These are phyloP conservation scores for Coenonympha glycerion DNA, from an alignment of 2,888 invertebrate species.

Conservation along the genomic window DNA sequence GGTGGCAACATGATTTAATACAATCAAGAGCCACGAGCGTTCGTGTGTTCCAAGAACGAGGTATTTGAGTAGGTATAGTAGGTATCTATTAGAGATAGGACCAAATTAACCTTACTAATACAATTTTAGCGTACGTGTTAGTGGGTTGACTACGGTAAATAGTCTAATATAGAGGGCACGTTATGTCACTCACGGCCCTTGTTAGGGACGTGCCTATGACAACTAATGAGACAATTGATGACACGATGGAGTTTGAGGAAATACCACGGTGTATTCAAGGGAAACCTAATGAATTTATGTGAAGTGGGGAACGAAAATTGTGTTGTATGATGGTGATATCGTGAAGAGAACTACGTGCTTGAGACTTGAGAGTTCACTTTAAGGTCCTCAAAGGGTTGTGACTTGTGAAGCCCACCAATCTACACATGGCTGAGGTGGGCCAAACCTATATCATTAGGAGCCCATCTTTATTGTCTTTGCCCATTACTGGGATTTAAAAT, in stretches of 20 bases:
- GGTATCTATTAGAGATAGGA: not conserved
- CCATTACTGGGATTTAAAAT: too few species aligned
- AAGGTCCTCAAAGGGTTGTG: too few species aligned
- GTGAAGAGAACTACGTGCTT: too few species aligned
- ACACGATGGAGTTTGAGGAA: not conserved
- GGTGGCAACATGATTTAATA: too few species aligned
- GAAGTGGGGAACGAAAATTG: not conserved
- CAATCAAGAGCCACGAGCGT: too few species aligned
- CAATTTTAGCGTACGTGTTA: conserved; percentile 9
- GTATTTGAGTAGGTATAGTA: too few species aligned
- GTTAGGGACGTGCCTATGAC: conserved; percentile 21
- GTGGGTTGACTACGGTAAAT: not conserved
- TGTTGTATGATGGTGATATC: not conserved
- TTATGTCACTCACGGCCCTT: conserved; percentile 12
- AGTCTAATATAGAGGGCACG: conserved; percentile 1
- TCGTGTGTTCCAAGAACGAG: too few species aligned
- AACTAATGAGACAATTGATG: conserved; percentile 18
- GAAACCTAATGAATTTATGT: not conserved
- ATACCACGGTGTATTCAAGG: not conserved
- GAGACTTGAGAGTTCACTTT: too few species aligned
- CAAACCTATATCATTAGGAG: too few species aligned
- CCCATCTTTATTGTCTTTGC: too few species aligned
- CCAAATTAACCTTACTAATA: conserved; percentile 6
- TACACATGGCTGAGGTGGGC: too few species aligned
- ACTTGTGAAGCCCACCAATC: too few species aligned